Evolutionary conservation across 1,140 invertebrate species (phyloP), one percentile per base, ranked within the genome.

Genomic region (Caenorhabditis brenneri): DNA sequence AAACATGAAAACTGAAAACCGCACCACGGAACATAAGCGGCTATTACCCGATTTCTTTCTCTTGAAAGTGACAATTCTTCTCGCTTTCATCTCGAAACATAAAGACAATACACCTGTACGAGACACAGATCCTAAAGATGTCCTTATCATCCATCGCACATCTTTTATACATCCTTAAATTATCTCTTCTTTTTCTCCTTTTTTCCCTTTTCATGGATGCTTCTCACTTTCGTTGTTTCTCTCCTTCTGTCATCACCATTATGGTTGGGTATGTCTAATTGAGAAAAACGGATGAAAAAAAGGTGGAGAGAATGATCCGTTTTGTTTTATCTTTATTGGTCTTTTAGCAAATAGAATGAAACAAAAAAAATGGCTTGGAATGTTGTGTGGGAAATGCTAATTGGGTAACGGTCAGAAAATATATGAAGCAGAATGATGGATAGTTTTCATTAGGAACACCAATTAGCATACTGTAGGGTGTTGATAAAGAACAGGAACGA

Each of bases 251-350:
- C 36, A 42, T 74, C 65, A 42, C 4, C 65, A 42, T 24, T 42
- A 74, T 65, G 31, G 58, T n/a, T n/a, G n/a, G n/a, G n/a, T 65
- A 65, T 74, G 33, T 74, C 65, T 74, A 74, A 74, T 74, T 74
- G 33, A 36, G 58, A 65, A 65, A 65, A 65, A 65, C 58, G 29
- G 27, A 65, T 31, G 24, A 74, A 74, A n/a, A n/a, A 74, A 74
- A 42, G 65, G 36, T 74, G 65, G 65, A 74, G 65, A 42, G 65
- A 74, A 74, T 74, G 65, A 39, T 74, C 36, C 36, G 36, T 74
- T 51, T 74, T 74, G 36, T 74, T 74, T 74, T n/a, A 42, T 42
- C n/a, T 74, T 36, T 65, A 36, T 65, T 65, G 33, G 58, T 36
- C n/a, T 65, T 27, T 22, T 16, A 42, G 36, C 6, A 74, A 74